Conservation (phyloP, 2,113 vertebrate genomes). For the Petrocephalus zakoni region DNA sequence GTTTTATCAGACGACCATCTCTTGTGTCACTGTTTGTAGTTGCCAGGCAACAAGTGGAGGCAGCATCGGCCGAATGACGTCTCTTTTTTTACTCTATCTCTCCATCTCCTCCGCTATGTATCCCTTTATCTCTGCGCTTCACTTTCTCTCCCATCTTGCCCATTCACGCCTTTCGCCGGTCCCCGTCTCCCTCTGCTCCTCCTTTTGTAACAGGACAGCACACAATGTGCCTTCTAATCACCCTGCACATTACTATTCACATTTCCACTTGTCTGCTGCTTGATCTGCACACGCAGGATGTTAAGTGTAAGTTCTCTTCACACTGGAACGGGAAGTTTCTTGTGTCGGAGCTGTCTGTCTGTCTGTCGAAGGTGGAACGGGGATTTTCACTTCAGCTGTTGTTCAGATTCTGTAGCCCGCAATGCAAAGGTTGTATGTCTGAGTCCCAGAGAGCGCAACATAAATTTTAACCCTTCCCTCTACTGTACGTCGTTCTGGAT, state of each 20-base stretch:
- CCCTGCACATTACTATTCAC: background rate
- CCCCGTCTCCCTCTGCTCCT: background rate
- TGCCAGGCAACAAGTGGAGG: conserved; percentile 13
- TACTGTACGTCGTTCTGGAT: background rate
- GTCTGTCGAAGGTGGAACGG: background rate
- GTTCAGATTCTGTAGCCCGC: background rate
- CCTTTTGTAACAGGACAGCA: background rate
- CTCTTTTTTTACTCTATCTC: background rate
- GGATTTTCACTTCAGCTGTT: background rate
- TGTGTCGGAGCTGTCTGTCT: background rate
- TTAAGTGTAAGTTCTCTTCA: background rate
- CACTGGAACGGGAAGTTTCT: background rate
- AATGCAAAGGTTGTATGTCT: background rate
- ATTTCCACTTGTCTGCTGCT: background rate
- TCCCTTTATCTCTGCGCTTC: background rate
- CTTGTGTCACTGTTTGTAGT: background rate
- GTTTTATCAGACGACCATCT: conserved; percentile 13
- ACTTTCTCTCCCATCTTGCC: background rate
- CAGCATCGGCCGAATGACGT: background rate
- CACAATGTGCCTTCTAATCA: background rate
- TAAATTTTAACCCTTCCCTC: background rate
- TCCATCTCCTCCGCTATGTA: background rate
- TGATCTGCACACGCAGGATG: background rate
- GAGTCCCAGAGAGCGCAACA: background rate
- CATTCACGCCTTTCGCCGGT: background rate